These are phyloP conservation scores for Alauda arvensis DNA, from an alignment of 2,797 vertebrate species.

Conservation along the genomic window DNA sequence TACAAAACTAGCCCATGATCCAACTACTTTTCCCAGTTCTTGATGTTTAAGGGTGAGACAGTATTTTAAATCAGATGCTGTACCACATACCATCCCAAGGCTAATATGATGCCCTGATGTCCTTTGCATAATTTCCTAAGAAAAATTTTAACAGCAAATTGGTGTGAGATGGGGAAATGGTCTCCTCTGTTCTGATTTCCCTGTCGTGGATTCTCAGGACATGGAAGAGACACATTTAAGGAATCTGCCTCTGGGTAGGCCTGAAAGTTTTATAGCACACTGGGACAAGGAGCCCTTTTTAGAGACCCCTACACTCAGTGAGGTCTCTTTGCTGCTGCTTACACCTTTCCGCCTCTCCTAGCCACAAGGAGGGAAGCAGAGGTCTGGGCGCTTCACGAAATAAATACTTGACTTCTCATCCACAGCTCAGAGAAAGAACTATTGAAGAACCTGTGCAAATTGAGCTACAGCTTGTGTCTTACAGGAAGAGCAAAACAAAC, in stretches of 20 bases:
- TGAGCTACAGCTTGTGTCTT: background rate
- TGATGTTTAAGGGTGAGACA: background rate
- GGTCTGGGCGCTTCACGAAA: background rate
- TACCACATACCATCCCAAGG: background rate
- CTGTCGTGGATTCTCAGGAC: background rate
- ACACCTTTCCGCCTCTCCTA: background rate
- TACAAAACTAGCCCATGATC: background rate
- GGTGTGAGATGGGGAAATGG: background rate
- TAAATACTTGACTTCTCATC: background rate
- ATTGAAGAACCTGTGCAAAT: background rate
- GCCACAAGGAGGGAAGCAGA: background rate
- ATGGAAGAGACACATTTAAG: rapidly evolving
- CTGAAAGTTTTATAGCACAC: background rate
- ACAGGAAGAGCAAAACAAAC: background rate
- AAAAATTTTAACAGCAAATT: background rate
- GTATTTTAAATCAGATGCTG: background rate
- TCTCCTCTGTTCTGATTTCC: background rate
- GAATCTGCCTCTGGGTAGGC: background rate
- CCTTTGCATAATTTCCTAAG: background rate
- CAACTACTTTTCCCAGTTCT: background rate
- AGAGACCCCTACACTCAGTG: background rate
- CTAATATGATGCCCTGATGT: background rate
- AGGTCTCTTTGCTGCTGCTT: background rate
- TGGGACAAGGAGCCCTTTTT: background rate
- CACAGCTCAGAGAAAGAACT: background rate